Percentiles rank a stretch among this genome's conserved stretches.
Conservation (phyloP, 2,888 invertebrate genomes). For the Odontomyia ornata region DNA sequence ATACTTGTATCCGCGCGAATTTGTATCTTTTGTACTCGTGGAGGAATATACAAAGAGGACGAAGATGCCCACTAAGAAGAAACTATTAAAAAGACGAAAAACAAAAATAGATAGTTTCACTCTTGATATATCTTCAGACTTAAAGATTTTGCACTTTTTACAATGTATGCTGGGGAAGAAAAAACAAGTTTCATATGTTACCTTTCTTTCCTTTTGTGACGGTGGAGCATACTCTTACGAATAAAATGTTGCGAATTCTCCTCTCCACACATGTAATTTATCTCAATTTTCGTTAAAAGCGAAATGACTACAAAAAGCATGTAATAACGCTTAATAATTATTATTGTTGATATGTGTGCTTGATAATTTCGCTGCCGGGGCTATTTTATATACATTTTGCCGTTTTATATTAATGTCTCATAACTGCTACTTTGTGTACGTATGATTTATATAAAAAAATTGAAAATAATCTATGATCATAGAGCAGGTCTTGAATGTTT, state of each 20-base stretch:
- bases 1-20: neutral
- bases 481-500: slow-evolving; percentile 8
- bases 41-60: too few species aligned
- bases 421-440: neutral
- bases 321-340: neutral
- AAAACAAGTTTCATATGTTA: neutral
- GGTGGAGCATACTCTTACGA: neutral
- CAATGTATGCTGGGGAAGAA: neutral
- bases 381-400: neutral
- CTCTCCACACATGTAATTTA: neutral
- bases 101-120: neutral
- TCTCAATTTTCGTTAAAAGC: neutral
- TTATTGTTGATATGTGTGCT: slow-evolving; percentile 3
- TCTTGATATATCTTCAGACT: neutral
- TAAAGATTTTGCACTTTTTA: neutral
- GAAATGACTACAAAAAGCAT: neutral
- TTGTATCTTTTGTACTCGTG: neutral
- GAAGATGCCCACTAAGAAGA: too few species aligned
- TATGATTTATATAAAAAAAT: slow-evolving; percentile 13
- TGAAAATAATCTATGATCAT: slow-evolving; percentile 11
- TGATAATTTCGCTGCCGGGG: neutral
- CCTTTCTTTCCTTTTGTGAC: neutral
- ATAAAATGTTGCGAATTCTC: too few species aligned
- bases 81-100: neutral
- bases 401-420: neutral